Evolutionary conservation across 1,140 invertebrate species (phyloP).

Genomic region (Scaptomyza montana): DNA sequence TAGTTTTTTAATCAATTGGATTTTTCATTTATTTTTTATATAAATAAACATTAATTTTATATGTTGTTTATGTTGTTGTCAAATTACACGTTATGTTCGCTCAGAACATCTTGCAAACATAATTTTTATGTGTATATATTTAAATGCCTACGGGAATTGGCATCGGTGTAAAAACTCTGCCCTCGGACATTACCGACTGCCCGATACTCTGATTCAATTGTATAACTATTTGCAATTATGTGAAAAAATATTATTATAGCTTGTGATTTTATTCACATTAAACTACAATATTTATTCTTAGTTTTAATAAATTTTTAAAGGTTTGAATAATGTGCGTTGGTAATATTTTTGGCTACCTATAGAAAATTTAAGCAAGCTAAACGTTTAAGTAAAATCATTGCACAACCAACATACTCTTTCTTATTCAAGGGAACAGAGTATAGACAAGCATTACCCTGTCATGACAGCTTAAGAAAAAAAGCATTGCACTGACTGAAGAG

Average conservation of each 20-base stretch:
- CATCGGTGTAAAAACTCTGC: neutral
- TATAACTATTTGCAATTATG: neutral
- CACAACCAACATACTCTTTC: neutral
- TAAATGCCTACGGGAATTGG: constrained; percentile 1
- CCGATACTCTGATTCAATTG: neutral
- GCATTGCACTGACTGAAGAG: constrained; percentile 68
- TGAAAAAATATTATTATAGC: neutral
- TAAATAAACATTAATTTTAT: neutral
- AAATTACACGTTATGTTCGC: neutral
- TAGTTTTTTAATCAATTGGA: neutral
- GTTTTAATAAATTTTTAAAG: too few species aligned
- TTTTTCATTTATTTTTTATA: neutral
- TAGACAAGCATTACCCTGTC: constrained; percentile 12
- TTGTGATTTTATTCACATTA: neutral
- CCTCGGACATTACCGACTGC: neutral
- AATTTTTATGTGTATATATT: constrained; percentile 2
- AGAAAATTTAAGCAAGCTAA: too few species aligned
- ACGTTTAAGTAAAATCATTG: too few species aligned
- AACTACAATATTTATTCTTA: neutral
- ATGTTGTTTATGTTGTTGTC: neutral
- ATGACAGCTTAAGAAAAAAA: constrained; percentile 31
- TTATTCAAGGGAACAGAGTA: neutral
- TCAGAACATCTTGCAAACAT: neutral
- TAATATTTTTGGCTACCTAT: too few species aligned
- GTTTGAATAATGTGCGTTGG: neutral